phyloP scores from a whole-genome alignment of 2,113 vertebrate species.

The Stictonetta naevosa region DNA sequence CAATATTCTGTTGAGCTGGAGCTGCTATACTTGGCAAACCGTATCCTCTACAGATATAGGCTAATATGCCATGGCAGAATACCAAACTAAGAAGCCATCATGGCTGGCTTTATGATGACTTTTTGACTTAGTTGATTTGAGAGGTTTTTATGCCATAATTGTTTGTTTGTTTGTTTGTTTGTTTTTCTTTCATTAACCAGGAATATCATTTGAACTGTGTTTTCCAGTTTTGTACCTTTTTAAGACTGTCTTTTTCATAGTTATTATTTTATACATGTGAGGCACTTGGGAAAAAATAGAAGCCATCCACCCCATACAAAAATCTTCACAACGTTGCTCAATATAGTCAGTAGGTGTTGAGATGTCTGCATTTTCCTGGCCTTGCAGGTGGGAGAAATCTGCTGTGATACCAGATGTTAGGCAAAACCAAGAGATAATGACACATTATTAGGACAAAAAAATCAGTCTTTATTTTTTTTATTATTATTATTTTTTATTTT shows the following conservation, averaged over 20 bases:
- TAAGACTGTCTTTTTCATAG: not conserved
- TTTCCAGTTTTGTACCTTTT: not conserved
- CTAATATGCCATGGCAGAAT: not conserved
- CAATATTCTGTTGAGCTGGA: not conserved
- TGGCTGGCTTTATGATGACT: not conserved
- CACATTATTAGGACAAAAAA: not conserved
- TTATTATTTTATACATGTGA: not conserved
- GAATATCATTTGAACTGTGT: not conserved
- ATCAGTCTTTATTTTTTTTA: not conserved
- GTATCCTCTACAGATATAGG: not conserved
- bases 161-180: not conserved
- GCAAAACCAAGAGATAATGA: conserved; percentile 19
- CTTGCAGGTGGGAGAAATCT: conserved; percentile 44
- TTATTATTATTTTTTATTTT: conserved; percentile 6
- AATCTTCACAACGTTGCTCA: not conserved
- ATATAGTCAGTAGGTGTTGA: not conserved
- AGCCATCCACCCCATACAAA: not conserved
- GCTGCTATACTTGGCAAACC: not conserved
- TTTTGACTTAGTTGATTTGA: not conserved
- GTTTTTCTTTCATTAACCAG: not conserved
- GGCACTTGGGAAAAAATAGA: not conserved
- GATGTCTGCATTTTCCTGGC: not conserved
- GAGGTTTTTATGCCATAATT: not conserved
- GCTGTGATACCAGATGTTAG: conserved; percentile 60
- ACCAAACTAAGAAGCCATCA: not conserved